Base-by-base conservation (phyloP, 2,888 invertebrate genomes). In the Melikaiella ostensackeni region DNA sequence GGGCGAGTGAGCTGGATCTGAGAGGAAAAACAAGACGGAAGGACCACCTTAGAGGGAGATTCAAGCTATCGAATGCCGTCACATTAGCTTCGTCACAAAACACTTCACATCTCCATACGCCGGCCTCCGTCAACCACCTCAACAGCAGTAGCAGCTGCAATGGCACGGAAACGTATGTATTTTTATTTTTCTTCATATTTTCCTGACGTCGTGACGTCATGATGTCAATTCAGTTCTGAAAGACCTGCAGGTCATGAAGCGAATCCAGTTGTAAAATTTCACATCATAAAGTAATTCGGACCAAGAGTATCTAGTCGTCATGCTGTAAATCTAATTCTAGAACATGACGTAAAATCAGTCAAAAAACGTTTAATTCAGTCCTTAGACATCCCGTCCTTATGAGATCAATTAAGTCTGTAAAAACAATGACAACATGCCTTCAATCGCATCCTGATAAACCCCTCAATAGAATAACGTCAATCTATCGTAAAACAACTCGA, bases 1-100 rank as follows among this genome's bases (percentile, higher is more conserved):
- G 91, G 85, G 93, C 94, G 89, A 96, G 95, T 91, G 96, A 96
- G 91, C 93, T 96, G 86, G 96, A 96, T 92, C 94, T 96, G 86
- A 95, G 96, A 87, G 94, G 94, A 90, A 95, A 95, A 89, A 94
- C 95, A 78, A 92, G 94, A 87, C 93, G 95, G 86, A 94, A 94
- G 88, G 94, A 95, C 91, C 90, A 91, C 75, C 93, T 93, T 79
- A 90, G 93, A 78, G 92, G 92, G 78, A 93, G 93, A 90, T 94
- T 95, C 92, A 95, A 95, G 92, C 92, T 95, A 88, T 93, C 94
- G 64, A 89, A 91, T 79, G 92, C 92, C 89, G 94, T 92, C 87
- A 93, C 92, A 64, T 93, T 95, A 88, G 94, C 95, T 91, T 95
- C 95, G 88, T 94, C 95, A 87, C 95, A 95, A 81, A 96, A 96